These are phyloP conservation scores for Onychomys torridus DNA, from an alignment of 2,797 vertebrate genomes.

Conservation along the genomic window DNA sequence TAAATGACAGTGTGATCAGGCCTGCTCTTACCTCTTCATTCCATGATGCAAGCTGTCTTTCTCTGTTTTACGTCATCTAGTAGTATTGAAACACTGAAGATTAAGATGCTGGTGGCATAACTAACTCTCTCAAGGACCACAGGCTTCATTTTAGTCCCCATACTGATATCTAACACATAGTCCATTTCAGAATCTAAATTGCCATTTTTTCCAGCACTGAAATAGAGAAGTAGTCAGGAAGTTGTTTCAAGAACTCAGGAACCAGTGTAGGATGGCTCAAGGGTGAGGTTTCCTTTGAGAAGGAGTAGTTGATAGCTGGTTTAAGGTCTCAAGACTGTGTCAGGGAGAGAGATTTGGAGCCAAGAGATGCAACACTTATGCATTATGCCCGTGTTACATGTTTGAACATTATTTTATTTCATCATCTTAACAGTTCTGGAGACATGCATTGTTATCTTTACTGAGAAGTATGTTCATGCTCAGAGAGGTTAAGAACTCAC, in stretches of 20 bases:
- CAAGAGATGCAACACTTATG: neutral
- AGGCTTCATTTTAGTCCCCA: neutral
- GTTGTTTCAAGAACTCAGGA: constrained; percentile 6
- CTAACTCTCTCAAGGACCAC: neutral
- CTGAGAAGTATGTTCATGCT: neutral
- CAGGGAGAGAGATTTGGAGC: neutral
- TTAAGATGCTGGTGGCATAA: neutral
- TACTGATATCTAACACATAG: neutral
- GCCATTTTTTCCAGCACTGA: constrained; percentile 1
- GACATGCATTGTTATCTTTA: neutral
- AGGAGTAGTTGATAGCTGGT: neutral
- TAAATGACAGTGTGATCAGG: neutral
- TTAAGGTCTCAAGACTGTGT: neutral
- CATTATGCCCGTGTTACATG: neutral
- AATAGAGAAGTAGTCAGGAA: constrained; percentile 21
- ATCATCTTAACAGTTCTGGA: neutral
- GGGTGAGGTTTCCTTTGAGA: neutral
- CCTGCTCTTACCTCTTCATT: neutral
- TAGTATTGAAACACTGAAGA: neutral
- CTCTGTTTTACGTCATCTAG: neutral
- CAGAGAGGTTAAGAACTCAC: neutral
- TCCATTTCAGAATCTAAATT: neutral
- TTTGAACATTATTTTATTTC: neutral
- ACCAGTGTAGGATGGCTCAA: neutral
- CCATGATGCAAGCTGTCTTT: neutral